Evolutionary conservation across 2,888 invertebrate genomes (phyloP), one percentile per base, ranked within the genome.

Genomic region (Epistrophe grossulariae): DNA sequence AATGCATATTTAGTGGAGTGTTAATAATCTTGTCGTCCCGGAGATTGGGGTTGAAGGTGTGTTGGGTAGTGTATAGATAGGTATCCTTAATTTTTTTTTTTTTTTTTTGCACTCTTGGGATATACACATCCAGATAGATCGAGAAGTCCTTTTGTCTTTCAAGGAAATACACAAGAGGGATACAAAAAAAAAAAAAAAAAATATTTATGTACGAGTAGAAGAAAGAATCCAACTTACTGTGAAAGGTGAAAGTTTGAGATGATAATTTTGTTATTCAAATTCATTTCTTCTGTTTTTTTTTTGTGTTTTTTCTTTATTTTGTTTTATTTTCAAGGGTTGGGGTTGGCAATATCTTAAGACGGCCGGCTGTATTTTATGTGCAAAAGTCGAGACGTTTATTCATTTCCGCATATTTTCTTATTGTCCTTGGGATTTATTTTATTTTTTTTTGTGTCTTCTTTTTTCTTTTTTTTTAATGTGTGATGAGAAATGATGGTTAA

Each of bases 1-100:
- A 91, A 91, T 91, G 91, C 91, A 92, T 92, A 92, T 92, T 92
- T 90, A 92, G 92, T 92, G 92, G 90, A 92, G 92, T 92, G 92
- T 92, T 92, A 92, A 92, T 92, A 92, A 92, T 92, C 90, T 88
- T 90, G 91, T 90, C 90, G 91, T 90, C 90, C 90, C 90, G 89
- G 79, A 87, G 87, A 87, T 87, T 83, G 87, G 83, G 87, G 83
- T 87, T 64, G 87, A 84, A 84, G 84, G 84, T 84, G 76, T 80
- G 62, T 60, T 24, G 71, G 85, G n/a, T n/a, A n/a, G n/a, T n/a
- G n/a, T n/a, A n/a, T n/a, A n/a, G n/a, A n/a, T n/a, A n/a, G 79
- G 70, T 38, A 73, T 82, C 70, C 73, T 73, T 72, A 40, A 31
- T 38, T 40, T 57, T 68, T 40, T 52, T n/a, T 28, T 48, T 62